Conservation (phyloP, 64 coral and sea anemone genomes). For the Porites lutea region DNA sequence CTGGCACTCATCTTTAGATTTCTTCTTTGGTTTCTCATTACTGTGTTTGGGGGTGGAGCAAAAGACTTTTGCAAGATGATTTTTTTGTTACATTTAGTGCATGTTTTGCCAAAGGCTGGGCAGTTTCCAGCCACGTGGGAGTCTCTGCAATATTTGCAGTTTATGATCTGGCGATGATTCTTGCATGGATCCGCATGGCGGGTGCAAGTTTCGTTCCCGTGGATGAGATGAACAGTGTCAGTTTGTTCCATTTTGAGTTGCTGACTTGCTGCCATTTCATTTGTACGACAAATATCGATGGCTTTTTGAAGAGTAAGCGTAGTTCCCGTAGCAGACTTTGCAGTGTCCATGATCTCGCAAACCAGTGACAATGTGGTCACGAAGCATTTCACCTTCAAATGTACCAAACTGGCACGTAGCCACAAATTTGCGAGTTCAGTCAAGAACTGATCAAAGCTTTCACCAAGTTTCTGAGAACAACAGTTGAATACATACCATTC, state of each 20-base stretch:
- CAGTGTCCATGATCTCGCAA: too few relatives aligned
- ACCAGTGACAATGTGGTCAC: too few relatives aligned
- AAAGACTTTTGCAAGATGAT: conserved; percentile 46
- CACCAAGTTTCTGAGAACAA: conserved; percentile 6
- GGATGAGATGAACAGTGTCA: too few relatives aligned
- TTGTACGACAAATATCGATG: too few relatives aligned
- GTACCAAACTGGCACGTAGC: too few relatives aligned
- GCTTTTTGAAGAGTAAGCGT: too few relatives aligned
- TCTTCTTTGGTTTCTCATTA: conserved; percentile 4
- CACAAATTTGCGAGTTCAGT: not conserved
- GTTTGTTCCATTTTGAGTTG: too few relatives aligned
- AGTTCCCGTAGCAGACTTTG: too few relatives aligned
- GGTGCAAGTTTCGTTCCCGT: not conserved
- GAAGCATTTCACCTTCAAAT: too few relatives aligned
- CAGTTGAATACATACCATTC: conserved; percentile 41
- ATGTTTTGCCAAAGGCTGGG: conserved; percentile 56
- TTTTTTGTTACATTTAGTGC: conserved; percentile 60
- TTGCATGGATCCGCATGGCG: not conserved
- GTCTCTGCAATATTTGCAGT: conserved; percentile 58
- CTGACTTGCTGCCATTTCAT: too few relatives aligned
- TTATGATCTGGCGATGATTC: not conserved
- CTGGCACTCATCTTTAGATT: not conserved
- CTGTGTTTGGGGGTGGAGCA: not conserved
- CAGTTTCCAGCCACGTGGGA: conserved; percentile 56
- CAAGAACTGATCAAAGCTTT: conserved; percentile 49